Conservation (phyloP, 2,797 vertebrate species). For the Anguilla marmorata region DNA sequence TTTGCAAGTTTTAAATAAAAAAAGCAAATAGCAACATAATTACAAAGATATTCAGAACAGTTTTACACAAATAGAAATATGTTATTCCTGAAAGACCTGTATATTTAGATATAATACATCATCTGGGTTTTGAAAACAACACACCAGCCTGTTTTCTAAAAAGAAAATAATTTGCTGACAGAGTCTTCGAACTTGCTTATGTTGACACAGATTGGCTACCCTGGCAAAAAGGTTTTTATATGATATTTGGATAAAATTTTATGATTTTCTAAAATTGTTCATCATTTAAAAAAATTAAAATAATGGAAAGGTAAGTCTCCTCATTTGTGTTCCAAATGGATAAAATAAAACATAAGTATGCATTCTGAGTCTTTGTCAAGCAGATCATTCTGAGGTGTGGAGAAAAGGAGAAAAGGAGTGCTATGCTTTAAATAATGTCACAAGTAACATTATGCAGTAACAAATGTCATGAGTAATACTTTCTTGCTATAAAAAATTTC, state of each 20-base stretch:
- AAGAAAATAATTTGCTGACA: not conserved
- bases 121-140: not conserved
- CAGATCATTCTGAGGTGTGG: not conserved
- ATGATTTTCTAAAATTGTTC: too few species aligned
- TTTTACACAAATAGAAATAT: conserved; percentile 45
- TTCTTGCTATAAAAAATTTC: not conserved
- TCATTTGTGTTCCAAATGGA: too few species aligned
- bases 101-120: not conserved
- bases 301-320: too few species aligned
- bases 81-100: conserved; percentile 36
- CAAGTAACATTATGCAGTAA: too few species aligned
- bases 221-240: not conserved
- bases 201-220: not conserved
- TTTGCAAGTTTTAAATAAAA: conserved; percentile 48
- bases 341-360: not conserved
- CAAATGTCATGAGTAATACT: not conserved
- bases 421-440: too few species aligned
- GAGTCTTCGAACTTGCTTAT: not conserved
- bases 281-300: too few species aligned
- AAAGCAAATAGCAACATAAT: conserved; percentile 44
- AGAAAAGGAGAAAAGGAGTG: not conserved
- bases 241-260: too few species aligned
- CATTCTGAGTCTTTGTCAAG: not conserved
- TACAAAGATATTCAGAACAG: conserved; percentile 29
- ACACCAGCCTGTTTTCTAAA: not conserved